Evolutionary conservation across 1,140 invertebrate species (phyloP).

Genomic region (Conus ventricosus): DNA sequence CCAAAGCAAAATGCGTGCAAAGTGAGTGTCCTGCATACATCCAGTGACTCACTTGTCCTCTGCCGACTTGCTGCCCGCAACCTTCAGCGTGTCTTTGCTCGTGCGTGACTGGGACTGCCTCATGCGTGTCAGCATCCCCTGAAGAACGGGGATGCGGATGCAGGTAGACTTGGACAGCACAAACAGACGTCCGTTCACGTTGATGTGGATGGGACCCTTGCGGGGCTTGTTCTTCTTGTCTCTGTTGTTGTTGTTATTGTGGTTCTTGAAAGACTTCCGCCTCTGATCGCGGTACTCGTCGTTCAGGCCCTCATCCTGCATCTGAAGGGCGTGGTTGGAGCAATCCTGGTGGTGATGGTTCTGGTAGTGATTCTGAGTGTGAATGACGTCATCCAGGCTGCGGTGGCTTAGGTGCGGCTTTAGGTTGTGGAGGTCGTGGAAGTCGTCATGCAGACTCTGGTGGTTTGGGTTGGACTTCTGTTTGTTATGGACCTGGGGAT

Average conservation of each 20-base stretch:
- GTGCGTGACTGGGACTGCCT: not conserved
- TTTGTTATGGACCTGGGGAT: too few relatives aligned
- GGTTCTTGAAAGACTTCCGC: not conserved
- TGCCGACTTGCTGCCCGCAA: too few relatives aligned
- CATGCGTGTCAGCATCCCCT: not conserved
- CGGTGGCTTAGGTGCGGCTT: too few relatives aligned
- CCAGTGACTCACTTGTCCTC: too few relatives aligned
- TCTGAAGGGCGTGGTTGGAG: not conserved
- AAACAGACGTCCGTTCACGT: slow-evolving; percentile 4
- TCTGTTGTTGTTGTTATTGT: not conserved
- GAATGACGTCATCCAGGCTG: too few relatives aligned
- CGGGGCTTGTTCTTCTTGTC: not conserved
- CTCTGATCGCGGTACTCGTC: not conserved
- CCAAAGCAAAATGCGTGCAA: too few relatives aligned
- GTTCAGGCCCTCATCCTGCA: not conserved
- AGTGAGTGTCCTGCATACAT: too few relatives aligned
- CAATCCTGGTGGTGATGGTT: not conserved
- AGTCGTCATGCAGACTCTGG: too few relatives aligned
- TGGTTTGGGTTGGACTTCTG: too few relatives aligned
- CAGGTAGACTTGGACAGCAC: slow-evolving; percentile 5
- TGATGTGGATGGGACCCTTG: not conserved
- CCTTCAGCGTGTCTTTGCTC: too few relatives aligned
- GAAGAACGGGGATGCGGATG: slow-evolving; percentile 5
- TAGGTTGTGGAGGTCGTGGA: too few relatives aligned
- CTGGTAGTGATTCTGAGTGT: too few relatives aligned